Base-by-base conservation (phyloP, 2,797 vertebrate genomes). In the Pteropus rufus region DNA sequence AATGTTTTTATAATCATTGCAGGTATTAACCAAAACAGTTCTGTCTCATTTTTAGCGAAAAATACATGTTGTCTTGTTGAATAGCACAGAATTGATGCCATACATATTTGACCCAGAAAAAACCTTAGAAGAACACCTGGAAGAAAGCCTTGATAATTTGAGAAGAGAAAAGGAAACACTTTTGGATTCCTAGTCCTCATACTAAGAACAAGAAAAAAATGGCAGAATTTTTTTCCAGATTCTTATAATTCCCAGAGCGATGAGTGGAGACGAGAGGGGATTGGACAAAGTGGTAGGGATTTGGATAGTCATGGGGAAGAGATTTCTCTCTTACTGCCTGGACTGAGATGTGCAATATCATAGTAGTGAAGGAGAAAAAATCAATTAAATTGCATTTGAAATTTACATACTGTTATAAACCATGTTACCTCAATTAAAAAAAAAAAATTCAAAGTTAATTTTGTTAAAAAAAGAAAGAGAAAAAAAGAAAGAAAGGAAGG, bases 291-390 rank as follows among this genome's bases (percentile, higher is more conserved):
- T 70, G 31, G 7, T 0, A 29, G 75, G 2, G 14, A 2, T 5
- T 49, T 41, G 3, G 7, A 4, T 34, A 18, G 5, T 65, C 0
- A 5, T 7, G 0, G 7, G 5, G 18, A 67, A 73, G 11, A 46
- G 5, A 16, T 14, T 10, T 44, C 4, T 52, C 10, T 52, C 36
- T 10, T 7, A 34, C 29, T 54, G 8, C 4, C 39, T 31, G 36
- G 21, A 41, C 26, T 14, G n/a, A 67, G 19, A 0, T 21, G 4
- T 19, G 5, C 34, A 24, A 7, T 2, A 0, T 44, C 1, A 10
- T n/a, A 36, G 60, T 23, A 49, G 29, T 12, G 4, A 6, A 36
- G 14, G 34, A 90, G 41, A 24, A 88, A 88, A 60, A 56, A n/a
- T 21, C 2, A 64, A 52, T 15, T n/a, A 10, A 34, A 41, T 29